phyloP scores from a whole-genome alignment of 2,888 invertebrate genomes.

The Harpagoxenus sublaevis region DNA sequence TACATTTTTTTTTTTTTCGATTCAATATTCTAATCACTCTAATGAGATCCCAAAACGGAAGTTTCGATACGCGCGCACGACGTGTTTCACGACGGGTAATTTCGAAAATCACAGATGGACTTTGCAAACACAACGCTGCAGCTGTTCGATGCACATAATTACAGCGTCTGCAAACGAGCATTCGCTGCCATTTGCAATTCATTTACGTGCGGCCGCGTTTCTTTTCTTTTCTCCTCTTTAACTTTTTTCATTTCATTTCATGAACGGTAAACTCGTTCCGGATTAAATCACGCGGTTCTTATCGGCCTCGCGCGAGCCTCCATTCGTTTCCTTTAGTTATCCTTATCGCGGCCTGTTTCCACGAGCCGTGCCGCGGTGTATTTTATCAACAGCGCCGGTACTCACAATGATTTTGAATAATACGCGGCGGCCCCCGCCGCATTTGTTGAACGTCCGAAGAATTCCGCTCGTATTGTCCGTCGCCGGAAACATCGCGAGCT shows the following conservation, averaged over 20 bases:
- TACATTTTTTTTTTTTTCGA: neutral
- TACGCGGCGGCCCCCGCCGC: slow-evolving; percentile 67
- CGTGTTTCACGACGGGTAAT: neutral
- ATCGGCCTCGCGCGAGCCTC: slow-evolving; percentile 54
- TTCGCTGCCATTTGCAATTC: slow-evolving; percentile 52
- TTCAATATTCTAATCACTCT: neutral
- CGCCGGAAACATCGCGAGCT: slow-evolving; percentile 64
- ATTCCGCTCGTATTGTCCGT: slow-evolving; percentile 82
- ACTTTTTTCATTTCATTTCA: slow-evolving; percentile 48
- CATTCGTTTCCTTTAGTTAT: slow-evolving; percentile 57
- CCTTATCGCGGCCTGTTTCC: slow-evolving; percentile 64
- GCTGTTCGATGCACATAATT: slow-evolving; percentile 46
- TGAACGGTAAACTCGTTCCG: slow-evolving; percentile 52
- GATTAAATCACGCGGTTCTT: slow-evolving; percentile 58
- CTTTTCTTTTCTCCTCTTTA: slow-evolving; percentile 16
- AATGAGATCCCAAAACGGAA: neutral
- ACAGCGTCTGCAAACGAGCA: slow-evolving; percentile 44
- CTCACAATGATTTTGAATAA: slow-evolving; percentile 76
- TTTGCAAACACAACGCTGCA: neutral
- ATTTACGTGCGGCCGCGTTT: slow-evolving; percentile 44
- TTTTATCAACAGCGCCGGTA: slow-evolving; percentile 77
- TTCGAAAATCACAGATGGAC: slow-evolving; percentile 13
- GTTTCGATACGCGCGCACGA: neutral
- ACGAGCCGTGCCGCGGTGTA: slow-evolving; percentile 57
- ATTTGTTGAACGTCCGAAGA: slow-evolving; percentile 82